Percentiles rank a stretch among this genome's conserved stretches.
Evolutionary conservation across 2,888 invertebrate genomes (phyloP).

Genomic region (Nematopogon swammerdamellus): DNA sequence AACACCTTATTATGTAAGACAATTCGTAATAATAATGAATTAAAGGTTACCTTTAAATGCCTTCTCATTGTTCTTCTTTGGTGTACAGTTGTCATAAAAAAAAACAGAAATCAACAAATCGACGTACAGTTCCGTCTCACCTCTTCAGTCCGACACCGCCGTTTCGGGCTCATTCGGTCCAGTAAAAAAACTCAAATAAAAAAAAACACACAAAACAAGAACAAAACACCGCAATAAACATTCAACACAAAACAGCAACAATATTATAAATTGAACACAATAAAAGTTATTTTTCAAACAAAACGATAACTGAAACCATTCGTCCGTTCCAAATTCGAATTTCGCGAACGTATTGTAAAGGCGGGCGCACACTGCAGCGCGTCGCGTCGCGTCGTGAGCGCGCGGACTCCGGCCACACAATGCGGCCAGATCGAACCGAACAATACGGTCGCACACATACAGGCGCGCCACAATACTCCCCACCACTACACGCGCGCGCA

Average conservation of each 20-base stretch:
- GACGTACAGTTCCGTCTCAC: conserved; percentile 12
- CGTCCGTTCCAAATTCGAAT: conserved; percentile 19
- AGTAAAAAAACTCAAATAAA: too few species aligned
- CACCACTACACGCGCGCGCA: conserved; percentile 40
- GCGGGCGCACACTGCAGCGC: conserved; percentile 1
- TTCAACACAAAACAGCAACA: conserved; percentile 21
- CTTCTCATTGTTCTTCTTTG: conserved; percentile 49
- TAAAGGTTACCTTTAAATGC: conserved; percentile 36
- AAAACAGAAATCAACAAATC: conserved; percentile 22
- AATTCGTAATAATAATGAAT: too few species aligned
- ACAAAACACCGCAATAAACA: conserved; percentile 20
- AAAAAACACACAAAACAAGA: conserved; percentile 23
- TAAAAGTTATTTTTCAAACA: background rate
- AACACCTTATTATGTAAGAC: too few species aligned
- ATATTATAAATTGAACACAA: background rate
- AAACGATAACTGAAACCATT: background rate
- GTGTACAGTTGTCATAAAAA: conserved; percentile 40
- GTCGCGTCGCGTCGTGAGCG: conserved; percentile 26
- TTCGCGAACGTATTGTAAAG: conserved; percentile 14
- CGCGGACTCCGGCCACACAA: conserved; percentile 45
- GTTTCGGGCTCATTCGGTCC: too few species aligned
- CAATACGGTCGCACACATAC: conserved; percentile 54
- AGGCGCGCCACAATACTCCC: conserved; percentile 52
- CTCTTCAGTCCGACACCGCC: too few species aligned
- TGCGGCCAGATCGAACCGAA: conserved; percentile 53